These are phyloP conservation scores for Drosophila trichaetosa DNA, from an alignment of 2,888 invertebrate species.

Conservation along the genomic window DNA sequence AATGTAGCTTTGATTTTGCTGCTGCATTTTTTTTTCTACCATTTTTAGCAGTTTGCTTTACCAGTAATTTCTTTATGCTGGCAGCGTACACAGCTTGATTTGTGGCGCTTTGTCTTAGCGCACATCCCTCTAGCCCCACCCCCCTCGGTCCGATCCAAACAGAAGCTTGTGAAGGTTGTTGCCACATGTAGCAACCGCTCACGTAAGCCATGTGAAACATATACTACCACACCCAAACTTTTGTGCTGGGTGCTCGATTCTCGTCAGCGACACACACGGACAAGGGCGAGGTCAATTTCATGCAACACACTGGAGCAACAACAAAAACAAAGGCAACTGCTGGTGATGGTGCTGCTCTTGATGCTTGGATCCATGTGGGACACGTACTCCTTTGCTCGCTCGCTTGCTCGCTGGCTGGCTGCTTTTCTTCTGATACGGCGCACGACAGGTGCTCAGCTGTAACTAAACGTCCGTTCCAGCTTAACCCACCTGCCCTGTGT, in stretches of 20 bases:
- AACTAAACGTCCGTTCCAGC: constrained; percentile 77
- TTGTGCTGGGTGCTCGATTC: constrained; percentile 37
- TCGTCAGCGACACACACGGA: constrained; percentile 55
- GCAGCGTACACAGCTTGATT: constrained; percentile 56
- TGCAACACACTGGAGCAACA: constrained; percentile 55
- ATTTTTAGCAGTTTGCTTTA: neutral
- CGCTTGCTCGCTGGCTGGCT: constrained; percentile 21
- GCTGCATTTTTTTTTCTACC: constrained; percentile 8
- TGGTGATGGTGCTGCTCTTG: constrained; percentile 13
- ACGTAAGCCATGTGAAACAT: constrained; percentile 59
- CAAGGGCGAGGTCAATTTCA: constrained; percentile 78
- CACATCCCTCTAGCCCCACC: constrained; percentile 11
- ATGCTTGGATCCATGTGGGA: constrained; percentile 57
- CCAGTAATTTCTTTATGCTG: constrained; percentile 54
- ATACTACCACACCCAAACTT: constrained; percentile 13
- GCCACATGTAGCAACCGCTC: constrained; percentile 47
- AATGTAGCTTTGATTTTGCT: constrained; percentile 36
- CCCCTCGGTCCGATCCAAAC: neutral
- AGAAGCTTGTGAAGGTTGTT: constrained; percentile 40
- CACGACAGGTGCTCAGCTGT: constrained; percentile 76
- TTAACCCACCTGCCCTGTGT: constrained; percentile 52
- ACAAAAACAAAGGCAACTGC: constrained; percentile 20
- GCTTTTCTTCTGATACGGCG: constrained; percentile 63
- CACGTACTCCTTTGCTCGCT: constrained; percentile 61
- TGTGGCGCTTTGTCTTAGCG: constrained; percentile 57